Evolutionary conservation across 2,113 vertebrate species (phyloP), one percentile per base, ranked within the genome.

Genomic region (Jaculus jaculus): DNA sequence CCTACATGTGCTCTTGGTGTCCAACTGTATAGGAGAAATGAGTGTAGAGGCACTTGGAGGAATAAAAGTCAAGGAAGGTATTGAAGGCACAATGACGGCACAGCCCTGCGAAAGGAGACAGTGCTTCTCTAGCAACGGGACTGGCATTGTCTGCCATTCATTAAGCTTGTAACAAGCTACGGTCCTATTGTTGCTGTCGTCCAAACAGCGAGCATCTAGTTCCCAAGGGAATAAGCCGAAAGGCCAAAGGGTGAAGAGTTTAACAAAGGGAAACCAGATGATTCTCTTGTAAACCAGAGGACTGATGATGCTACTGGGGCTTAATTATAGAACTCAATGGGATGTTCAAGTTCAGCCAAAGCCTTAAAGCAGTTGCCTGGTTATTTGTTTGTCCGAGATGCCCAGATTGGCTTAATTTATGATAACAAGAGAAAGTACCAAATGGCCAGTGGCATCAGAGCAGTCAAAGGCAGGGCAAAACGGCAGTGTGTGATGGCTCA

Each of bases 191-290:
- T 69, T 73, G 84, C 82, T 83, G 65, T 85, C 78, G 63, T 77
- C 23, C 88, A 23, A 60, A 81, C 91, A 91, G 83, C 91, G 66
- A 21, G 90, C 82, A 89, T 94, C 87, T 96, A 78, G 83, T 90
- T 94, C 93, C 93, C 92, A 92, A 96, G 94, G 79, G 96, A 96
- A 96, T 96, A 96, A 96, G 89, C 83, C 24, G 5, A 60, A 84
- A 92, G 77, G 90, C 92, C 92, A 95, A 93, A 96, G 94, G 96
- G 92, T 39, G 1, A 89, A 94, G 66, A 93, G 60, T 94, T 95
- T 96, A 96, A 95, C 88, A 96, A 97, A 96, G 93, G 83, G 85
- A 83, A 97, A 96, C 93, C 94, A 93, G 92, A 96, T 97, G 92
- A 96, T 96, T 96, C 92, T 95, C 96, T 97, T 96, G 95, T 95